Evolutionary conservation across 2,888 invertebrate species (phyloP), one percentile per base, ranked within the genome.

Genomic region (Ophion ellenae): DNA sequence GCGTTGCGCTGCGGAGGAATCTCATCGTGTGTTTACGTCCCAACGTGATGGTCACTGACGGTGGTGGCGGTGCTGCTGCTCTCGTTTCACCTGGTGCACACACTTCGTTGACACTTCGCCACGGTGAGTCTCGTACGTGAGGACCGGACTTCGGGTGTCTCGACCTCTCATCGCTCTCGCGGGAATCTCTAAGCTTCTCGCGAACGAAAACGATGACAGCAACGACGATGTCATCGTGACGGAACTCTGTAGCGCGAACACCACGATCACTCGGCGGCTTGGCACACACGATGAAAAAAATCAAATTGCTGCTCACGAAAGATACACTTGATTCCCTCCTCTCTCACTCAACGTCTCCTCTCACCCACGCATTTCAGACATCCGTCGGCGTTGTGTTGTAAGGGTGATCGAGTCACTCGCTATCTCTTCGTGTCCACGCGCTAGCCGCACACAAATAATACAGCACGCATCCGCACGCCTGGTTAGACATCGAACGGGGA

Each of bases 31-130:
- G 88, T 88, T 88, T 88, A 88, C 87, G 74, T 87, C 77, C 84
- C 80, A 84, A 81, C 87, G 84, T 88, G 80, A 87, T 83, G 85
- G 77, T 86, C 86, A 87, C 86, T 87, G 84, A 66, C 79, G 67
- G 53, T 83, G 75, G 59, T 86, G 84, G 63, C 82, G 78, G 79
- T 84, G 82, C 85, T 86, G 82, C 61, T 78, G 69, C 69, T 86
- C 36, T 36, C 73, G 84, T 57, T 74, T 76, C 77, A 66, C 77
- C 66, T 71, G 40, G 40, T 69, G 74, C 73, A 83, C 70, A 75
- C 67, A 59, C 53, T 71, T 71, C 73, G 57, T 59, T 59, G 79
- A 80, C 71, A 71, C 79, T 67, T 76, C 47, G 71, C 63, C 75
- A 71, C 78, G 80, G 73, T 85, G 81, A 36, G 17, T 40, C 79